A percentile compares a stretch with the other conserved stretches of the same genome.
These are phyloP conservation scores for Serranus cabrilla DNA, from an alignment of 2,797 vertebrate species.

Conservation along the genomic window DNA sequence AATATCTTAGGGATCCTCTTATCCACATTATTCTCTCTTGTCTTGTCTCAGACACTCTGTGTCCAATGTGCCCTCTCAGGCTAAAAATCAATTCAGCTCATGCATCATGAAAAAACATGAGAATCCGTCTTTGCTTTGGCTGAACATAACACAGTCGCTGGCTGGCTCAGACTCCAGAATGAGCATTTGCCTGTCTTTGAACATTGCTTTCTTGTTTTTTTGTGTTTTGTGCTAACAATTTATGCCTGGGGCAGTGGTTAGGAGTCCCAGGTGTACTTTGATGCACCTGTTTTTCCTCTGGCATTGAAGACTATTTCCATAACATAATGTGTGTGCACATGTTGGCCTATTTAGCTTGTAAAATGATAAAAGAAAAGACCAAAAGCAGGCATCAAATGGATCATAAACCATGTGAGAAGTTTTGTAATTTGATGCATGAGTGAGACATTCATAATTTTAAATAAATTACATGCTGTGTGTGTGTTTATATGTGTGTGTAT, in stretches of 20 bases:
- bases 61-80: constrained; percentile 44
- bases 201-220: constrained; percentile 12
- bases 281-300: constrained; percentile 39
- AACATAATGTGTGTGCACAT: constrained; percentile 3
- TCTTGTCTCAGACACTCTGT: constrained; percentile 37
- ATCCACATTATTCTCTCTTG: constrained; percentile 16
- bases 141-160: constrained; percentile 24
- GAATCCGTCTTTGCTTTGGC: constrained; percentile 31
- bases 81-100: constrained; percentile 58
- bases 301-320: constrained; percentile 24
- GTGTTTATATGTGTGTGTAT: constrained; percentile 22
- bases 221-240: constrained; percentile 33
- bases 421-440: not conserved
- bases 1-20: constrained; percentile 24
- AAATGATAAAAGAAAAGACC: not conserved
- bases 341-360: not conserved
- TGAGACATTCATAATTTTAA: constrained; percentile 14
- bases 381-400: constrained; percentile 3
- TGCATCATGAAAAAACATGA: constrained; percentile 53
- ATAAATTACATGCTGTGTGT: constrained; percentile 6
- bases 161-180: constrained; percentile 28
- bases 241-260: constrained; percentile 11
- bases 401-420: not conserved
- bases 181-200: constrained; percentile 33
- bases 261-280: constrained; percentile 33